phyloP scores from a whole-genome alignment of 2,113 vertebrate genomes.

The Mobula birostris region DNA sequence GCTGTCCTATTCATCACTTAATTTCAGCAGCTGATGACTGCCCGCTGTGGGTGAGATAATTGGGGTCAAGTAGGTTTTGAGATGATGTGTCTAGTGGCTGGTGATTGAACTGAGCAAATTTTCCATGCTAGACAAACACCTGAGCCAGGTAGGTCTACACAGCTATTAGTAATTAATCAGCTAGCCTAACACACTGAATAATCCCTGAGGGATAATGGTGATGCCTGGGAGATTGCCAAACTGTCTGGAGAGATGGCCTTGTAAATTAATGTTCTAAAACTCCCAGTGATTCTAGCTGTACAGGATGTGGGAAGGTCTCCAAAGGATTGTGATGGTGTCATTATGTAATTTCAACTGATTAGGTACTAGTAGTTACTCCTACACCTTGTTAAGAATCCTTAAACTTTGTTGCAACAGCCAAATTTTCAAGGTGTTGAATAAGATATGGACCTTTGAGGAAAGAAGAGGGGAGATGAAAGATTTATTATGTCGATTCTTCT shows the following conservation, averaged over 20 bases:
- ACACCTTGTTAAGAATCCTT: not conserved
- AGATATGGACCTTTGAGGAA: not conserved
- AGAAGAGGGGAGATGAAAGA: not conserved
- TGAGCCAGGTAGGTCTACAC: not conserved
- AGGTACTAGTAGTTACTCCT: not conserved
- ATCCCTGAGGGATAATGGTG: not conserved
- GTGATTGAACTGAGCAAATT: not conserved
- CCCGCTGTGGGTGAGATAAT: not conserved
- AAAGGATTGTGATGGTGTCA: not conserved
- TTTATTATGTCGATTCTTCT: not conserved
- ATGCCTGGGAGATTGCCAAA: not conserved
- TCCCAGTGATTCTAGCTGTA: not conserved
- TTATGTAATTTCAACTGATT: not conserved
- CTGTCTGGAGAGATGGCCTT: not conserved
- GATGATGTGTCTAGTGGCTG: not conserved
- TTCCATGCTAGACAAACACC: not conserved
- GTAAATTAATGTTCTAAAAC: not conserved
- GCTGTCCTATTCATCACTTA: constrained; percentile 3
- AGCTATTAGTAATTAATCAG: not conserved
- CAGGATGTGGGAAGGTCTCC: not conserved
- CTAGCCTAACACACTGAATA: not conserved
- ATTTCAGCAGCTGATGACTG: not conserved
- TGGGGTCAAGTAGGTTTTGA: constrained; percentile 13
- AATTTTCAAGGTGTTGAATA: not conserved
- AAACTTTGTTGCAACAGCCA: not conserved